Base-by-base conservation (phyloP, 2,797 vertebrate species). In the Argentina silus region DNA sequence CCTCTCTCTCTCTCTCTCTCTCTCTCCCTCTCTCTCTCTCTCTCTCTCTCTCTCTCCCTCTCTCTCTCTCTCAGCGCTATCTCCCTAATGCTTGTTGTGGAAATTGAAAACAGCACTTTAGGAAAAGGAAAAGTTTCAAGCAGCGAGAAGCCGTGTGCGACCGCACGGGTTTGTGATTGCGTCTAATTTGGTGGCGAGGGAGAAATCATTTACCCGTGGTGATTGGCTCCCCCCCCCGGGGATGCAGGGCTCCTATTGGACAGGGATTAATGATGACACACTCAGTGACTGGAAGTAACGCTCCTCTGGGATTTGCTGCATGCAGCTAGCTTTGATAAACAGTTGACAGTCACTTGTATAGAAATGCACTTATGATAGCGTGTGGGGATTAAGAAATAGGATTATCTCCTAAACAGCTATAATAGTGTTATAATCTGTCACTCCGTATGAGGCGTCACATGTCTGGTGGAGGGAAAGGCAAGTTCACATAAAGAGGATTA, bases 271-370 rank as follows among this genome's bases (percentile, higher is more conserved):
- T 84, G 78, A 80, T 81, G 83, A 83, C 77, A 72, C 79, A 82
- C 70, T 83, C 77, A 80, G 73, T 77, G 81, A 82, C 77, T 88
- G 77, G 76, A 86, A 86, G 78, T 84, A 85, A 85, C 79, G 50
- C 21, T 53, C 53, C 79, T 17, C 68, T 78, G 77, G 69, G 72
- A 62, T 62, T 15, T 36, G 21, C 47, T 19, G 50, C 45, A 55
- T 44, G 50, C 17, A n/a, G 19, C 19, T 43, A 21, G 51, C 17
- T 42, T n/a, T 48, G 45, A 59, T 59, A 57, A 57, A 59, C 27
- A 62, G 43, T 50, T 73, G 44, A 43, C 45, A 56, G 68, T 63
- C 43, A 44, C 43, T 66, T n/a, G 51, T 21, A 70, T 53, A 74
- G 23, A 68, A 64, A 47, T 19, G 67, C 21, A 7, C 51, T 62